Conservation (phyloP, 1,140 invertebrate genomes). For the Hypsibius dujardini region DNA sequence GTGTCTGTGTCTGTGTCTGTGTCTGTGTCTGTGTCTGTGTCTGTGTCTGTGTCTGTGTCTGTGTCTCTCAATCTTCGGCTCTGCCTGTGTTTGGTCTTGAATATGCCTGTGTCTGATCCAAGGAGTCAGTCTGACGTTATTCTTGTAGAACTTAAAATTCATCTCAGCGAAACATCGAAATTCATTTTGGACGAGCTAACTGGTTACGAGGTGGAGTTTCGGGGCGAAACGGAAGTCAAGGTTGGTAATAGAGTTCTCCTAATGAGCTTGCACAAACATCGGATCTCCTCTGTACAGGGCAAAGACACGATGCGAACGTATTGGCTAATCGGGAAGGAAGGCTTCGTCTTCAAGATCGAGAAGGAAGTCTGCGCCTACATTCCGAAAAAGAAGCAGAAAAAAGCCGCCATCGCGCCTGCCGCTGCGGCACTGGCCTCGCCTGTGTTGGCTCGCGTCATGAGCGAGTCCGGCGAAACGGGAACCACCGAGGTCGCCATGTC, state of each 20-base stretch:
- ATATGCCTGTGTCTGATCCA: too few species aligned
- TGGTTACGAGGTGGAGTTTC: conserved; percentile 56
- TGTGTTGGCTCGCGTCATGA: not conserved
- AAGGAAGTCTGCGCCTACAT: conserved; percentile 15
- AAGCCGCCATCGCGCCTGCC: not conserved
- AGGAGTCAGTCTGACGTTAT: not conserved
- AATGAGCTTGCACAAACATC: too few species aligned
- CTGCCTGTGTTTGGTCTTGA: too few species aligned
- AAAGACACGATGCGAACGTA: conserved; percentile 32
- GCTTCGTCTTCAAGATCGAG: conserved; percentile 38
- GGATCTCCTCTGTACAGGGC: conserved; percentile 26
- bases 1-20: too few species aligned
- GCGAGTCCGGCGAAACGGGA: too few species aligned
- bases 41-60: too few species aligned
- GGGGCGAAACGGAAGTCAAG: conserved; percentile 64
- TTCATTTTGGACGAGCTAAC: conserved; percentile 52
- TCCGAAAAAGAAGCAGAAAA: conserved; percentile 3
- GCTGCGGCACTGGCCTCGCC: not conserved
- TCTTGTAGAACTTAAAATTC: conserved; percentile 55
- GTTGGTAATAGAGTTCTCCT: conserved; percentile 22
- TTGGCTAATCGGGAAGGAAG: conserved; percentile 38
- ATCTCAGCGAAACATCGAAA: conserved; percentile 57
- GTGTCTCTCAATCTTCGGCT: too few species aligned
- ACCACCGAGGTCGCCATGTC: too few species aligned
- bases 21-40: too few species aligned